Base-by-base conservation (phyloP, 2,888 invertebrate genomes). In the Chrysina gloriosa region DNA sequence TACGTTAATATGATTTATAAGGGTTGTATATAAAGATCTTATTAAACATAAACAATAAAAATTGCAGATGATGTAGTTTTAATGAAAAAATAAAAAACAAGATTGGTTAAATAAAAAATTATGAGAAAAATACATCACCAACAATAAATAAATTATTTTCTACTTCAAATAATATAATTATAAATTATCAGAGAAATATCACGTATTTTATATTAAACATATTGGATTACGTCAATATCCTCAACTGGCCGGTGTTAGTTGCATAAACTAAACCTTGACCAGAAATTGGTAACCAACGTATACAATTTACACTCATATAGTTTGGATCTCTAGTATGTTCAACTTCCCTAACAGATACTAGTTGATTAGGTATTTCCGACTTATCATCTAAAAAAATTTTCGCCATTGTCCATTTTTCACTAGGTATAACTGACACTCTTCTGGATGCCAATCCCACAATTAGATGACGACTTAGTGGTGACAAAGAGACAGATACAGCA, bases 191-290 rank as follows among this genome's bases (percentile, higher is more conserved):
- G 66, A 66, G 36, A 64, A 34, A 66, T 66, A 66, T 66, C 66
- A 66, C 66, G 56, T 66, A 58, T 58, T 42, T 45, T 54, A n/a
- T n/a, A n/a, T n/a, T n/a, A n/a, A n/a, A n/a, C n/a, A n/a, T 42
- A 66, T 19, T 58, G 48, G 66, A 66, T 66, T 52, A 68, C 23
- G 88, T 87, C 80, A 92, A 85, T 75, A 92, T 88, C 77, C 89
- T 89, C 71, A 95, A 86, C 77, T 93, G 91, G 63, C 95, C 95
- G 14, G 91, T 90, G 80, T 93, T 95, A 73, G 94, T 95, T 19
- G 93, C 94, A 82, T 93, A 95, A 56, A 94, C 91, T 66, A 95
- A 86, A 1, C 95, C 95, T 79, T 94, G 92, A 0, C 95, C 95
- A 0, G 93, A 89, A 50, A 88, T 88, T 0, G 94, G 94, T 64